phyloP scores from a whole-genome alignment of 2,797 vertebrate species.

The Betta splendens region DNA sequence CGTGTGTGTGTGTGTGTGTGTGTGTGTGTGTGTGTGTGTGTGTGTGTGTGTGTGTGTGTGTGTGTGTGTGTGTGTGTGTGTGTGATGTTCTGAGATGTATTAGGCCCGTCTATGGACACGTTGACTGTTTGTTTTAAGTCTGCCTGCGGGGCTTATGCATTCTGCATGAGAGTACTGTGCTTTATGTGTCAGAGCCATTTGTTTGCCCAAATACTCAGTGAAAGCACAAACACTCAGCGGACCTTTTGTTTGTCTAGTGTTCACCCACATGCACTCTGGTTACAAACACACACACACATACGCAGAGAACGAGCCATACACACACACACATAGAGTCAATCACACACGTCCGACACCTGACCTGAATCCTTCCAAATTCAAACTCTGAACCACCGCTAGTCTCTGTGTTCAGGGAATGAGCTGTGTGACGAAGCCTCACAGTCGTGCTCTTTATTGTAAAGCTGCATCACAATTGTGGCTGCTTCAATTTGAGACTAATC shows the following conservation, averaged over 20 bases:
- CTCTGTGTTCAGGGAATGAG: too few relatives aligned
- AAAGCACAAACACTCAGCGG: constrained; percentile 66
- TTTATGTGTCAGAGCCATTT: constrained; percentile 80
- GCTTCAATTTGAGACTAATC: constrained; percentile 24
- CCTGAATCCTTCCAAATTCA: constrained; percentile 24
- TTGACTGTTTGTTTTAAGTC: constrained; percentile 76
- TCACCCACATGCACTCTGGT: constrained; percentile 41
- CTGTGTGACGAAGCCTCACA: too few relatives aligned
- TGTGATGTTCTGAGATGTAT: constrained; percentile 66
- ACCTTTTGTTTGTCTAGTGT: constrained; percentile 70
- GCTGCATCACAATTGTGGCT: constrained; percentile 9
- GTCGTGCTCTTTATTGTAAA: too few relatives aligned
- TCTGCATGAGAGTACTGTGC: constrained; percentile 75
- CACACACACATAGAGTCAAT: constrained; percentile 1
- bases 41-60: constrained; percentile 25
- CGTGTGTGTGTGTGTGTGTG: constrained; percentile 15
- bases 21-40: constrained; percentile 20
- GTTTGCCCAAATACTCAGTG: constrained; percentile 75
- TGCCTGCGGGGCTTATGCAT: constrained; percentile 78
- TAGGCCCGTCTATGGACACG: constrained; percentile 68
- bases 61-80: constrained; percentile 37
- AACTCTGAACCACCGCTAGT: constrained; percentile 20
- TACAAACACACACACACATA: constrained; percentile 8
- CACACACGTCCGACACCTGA: constrained; percentile 15
- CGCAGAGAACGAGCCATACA: neutral